These are phyloP conservation scores for Camponotus floridanus DNA, from an alignment of 1,140 invertebrate species.

Conservation along the genomic window DNA sequence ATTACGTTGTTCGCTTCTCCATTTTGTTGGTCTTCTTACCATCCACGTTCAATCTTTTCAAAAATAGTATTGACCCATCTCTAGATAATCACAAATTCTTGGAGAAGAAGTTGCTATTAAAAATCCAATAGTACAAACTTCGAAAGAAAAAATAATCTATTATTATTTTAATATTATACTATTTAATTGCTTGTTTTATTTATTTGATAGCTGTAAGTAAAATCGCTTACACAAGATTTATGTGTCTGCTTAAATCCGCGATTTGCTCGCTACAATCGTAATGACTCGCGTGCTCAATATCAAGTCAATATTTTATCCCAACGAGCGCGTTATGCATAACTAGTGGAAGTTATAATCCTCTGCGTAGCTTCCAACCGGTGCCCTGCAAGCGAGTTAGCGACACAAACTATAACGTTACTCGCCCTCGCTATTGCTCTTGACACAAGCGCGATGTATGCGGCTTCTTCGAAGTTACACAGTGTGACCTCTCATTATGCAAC, in stretches of 20 bases:
- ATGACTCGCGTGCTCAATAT: constrained; percentile 21
- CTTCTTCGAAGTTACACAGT: constrained; percentile 38
- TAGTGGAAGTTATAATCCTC: constrained; percentile 50
- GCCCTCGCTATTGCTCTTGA: background rate
- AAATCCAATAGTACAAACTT: background rate
- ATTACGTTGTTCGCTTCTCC: background rate
- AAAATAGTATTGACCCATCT: background rate
- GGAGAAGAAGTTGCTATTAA: background rate
- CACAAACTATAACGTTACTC: constrained; percentile 26
- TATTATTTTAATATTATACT: too few relatives aligned
- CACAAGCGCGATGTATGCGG: constrained; percentile 18
- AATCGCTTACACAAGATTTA: background rate
- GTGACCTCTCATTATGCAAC: constrained; percentile 14
- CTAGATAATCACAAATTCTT: background rate
- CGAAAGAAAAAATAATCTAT: background rate
- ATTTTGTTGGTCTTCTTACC: background rate
- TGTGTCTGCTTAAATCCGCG: background rate
- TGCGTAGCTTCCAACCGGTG: background rate
- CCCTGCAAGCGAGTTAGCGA: constrained; percentile 36
- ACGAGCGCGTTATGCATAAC: constrained; percentile 31
- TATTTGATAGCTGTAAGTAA: background rate
- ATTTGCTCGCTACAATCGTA: constrained; percentile 31
- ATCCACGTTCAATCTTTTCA: background rate
- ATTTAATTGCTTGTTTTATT: background rate
- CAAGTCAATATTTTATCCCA: constrained; percentile 46